Evolutionary conservation across 2,113 vertebrate species (phyloP), one percentile per base, ranked within the genome.

Genomic region (Lophochroa leadbeateri): DNA sequence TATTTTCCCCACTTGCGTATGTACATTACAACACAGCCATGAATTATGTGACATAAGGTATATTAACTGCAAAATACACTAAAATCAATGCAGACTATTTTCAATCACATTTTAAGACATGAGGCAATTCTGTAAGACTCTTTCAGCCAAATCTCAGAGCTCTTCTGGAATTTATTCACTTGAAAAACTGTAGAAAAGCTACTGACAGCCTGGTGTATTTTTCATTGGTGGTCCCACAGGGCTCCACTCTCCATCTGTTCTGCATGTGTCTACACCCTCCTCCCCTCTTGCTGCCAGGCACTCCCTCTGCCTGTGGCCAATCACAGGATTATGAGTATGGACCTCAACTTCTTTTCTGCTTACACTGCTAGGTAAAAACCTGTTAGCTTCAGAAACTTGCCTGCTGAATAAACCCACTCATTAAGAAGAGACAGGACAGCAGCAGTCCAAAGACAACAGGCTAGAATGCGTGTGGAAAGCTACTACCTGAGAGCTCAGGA

Each of bases 1-100:
- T 84, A 93, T 95, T 93, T 95, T 89, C 20, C 81, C 86, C 81
- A 28, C 49, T 94, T 94, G 88, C 49, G 41, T 49, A 43, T 3
- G 25, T 63, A 35, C 31, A 65, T 84, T 96, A 69, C 11, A 86
- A 60, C 28, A 60, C 57, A 69, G 46, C 0, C 11, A 43, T 46
- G 87, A 69, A 86, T 87, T 79, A 44, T 69, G 44, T 50, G 69
- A 31, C 83, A 64, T 47, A 11, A 6, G 79, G 15, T 61, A 39
- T 76, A 79, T 85, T 72, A 93, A 64, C 61, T 39, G 7, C 58
- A 93, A 95, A 87, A 89, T 39, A 46, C 25, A 80, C 44, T 82
- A 65, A 93, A 84, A 85, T 52, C 61, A 61, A 25, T 68, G 55
- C 43, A 11, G 4, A 35, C 21, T 79, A 29, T 72, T 90, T 87